Conservation (phyloP, 2,113 vertebrate genomes). For the Myotis davidii region DNA sequence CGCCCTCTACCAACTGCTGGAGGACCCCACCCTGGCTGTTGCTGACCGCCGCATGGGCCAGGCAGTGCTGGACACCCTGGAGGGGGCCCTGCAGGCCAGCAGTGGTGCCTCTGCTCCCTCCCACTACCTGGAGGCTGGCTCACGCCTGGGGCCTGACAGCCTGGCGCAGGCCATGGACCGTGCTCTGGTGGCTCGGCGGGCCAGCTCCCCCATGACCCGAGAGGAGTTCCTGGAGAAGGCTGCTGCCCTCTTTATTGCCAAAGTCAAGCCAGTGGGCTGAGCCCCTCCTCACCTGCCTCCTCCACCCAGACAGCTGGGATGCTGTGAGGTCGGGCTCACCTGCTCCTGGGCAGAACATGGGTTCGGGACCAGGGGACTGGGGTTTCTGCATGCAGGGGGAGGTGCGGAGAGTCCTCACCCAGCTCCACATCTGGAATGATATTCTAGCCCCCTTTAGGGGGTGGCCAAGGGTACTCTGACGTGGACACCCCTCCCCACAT, state of each 20-base stretch:
- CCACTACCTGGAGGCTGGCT: slow-evolving; percentile 92
- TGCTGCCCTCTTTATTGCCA: slow-evolving; percentile 90
- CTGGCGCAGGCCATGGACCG: slow-evolving; percentile 90
- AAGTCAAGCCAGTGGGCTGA: slow-evolving; percentile 92
- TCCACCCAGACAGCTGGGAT: not conserved
- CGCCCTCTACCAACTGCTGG: slow-evolving; percentile 89
- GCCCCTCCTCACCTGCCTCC: rapidly evolving
- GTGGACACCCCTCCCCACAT: too few relatives aligned
- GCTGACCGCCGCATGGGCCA: slow-evolving; percentile 86
- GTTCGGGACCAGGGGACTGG: not conserved
- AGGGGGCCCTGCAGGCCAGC: slow-evolving; percentile 88
- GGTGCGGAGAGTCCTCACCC: not conserved
- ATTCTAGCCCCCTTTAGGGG: not conserved
- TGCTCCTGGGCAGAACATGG: not conserved
- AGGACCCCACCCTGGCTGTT: slow-evolving; percentile 64
- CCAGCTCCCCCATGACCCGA: slow-evolving; percentile 87
- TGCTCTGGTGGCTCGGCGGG: slow-evolving; percentile 79
- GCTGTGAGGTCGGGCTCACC: not conserved
- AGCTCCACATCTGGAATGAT: not conserved
- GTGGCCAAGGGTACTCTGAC: not conserved
- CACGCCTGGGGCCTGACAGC: slow-evolving; percentile 91
- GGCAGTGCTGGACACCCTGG: slow-evolving; percentile 90
- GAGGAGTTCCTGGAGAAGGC: slow-evolving; percentile 94
- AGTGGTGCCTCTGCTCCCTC: slow-evolving; percentile 66
- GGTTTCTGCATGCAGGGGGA: not conserved